These are phyloP conservation scores for Drosophila fuyamai DNA, from an alignment of 1,140 invertebrate species.

Conservation along the genomic window DNA sequence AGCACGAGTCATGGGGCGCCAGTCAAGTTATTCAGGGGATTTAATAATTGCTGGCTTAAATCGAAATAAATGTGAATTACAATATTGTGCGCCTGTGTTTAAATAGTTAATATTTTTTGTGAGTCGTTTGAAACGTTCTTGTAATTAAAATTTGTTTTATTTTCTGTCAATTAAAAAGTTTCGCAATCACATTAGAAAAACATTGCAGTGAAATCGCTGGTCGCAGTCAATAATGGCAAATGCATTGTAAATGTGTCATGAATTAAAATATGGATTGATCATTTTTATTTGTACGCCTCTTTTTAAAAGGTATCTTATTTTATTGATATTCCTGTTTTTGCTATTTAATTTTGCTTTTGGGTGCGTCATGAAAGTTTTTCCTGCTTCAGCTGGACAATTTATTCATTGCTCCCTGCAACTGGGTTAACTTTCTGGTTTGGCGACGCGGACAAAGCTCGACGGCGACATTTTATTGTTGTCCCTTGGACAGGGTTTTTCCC, in stretches of 20 bases:
- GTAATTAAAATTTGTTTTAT: no score
- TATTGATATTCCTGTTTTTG: conserved; percentile 6
- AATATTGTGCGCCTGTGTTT: not conserved
- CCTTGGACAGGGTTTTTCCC: conserved; percentile 3
- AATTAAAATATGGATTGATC: not conserved
- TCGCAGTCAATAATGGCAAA: no score
- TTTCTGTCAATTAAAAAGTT: no score
- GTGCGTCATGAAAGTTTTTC: conserved; percentile 28
- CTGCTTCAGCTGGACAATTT: conserved; percentile 38
- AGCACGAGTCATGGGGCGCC: not conserved
- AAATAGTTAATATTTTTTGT: not conserved
- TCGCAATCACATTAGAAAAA: no score
- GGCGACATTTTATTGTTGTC: conserved; percentile 55
- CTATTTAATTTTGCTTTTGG: conserved; percentile 23
- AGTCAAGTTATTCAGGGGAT: conserved; percentile 6
- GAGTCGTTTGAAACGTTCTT: no score
- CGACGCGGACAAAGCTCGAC: conserved; percentile 29
- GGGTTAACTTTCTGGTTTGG: conserved; percentile 63
- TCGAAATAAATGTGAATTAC: not conserved
- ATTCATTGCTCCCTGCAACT: conserved; percentile 61
- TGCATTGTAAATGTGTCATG: no score
- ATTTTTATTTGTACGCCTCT: conserved; percentile 1
- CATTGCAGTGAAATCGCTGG: no score
- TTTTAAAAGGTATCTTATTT: conserved; percentile 5
- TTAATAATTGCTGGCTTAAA: conserved; percentile 22